Evolutionary conservation across 2,888 invertebrate species (phyloP).

Genomic region (Catotricha subobsoleta): DNA sequence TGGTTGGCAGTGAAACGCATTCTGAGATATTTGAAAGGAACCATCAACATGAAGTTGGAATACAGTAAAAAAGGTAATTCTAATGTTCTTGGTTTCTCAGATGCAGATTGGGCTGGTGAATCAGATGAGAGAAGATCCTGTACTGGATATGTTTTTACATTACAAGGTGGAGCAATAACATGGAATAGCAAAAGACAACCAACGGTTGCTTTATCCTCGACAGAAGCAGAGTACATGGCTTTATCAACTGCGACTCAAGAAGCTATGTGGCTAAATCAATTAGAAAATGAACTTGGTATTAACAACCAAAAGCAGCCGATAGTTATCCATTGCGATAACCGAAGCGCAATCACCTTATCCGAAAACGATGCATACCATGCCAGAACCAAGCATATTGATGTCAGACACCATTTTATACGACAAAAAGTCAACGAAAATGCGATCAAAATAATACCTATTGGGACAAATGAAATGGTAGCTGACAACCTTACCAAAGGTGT

Average conservation of each 20-base stretch:
- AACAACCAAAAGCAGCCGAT: not conserved
- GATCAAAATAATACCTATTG: not conserved
- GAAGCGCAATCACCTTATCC: not conserved
- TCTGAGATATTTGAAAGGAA: slow-evolving; percentile 7
- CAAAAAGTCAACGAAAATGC: not conserved
- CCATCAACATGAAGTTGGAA: not conserved
- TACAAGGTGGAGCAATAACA: slow-evolving; percentile 1
- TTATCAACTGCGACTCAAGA: slow-evolving; percentile 5
- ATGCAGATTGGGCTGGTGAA: slow-evolving; percentile 6
- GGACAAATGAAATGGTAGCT: not conserved
- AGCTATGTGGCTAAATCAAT: slow-evolving; percentile 1
- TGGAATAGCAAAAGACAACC: slow-evolving; percentile 8
- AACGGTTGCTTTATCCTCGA: slow-evolving; percentile 5
- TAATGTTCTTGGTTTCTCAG: not conserved
- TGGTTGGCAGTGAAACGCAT: slow-evolving; percentile 2
- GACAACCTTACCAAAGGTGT: not conserved
- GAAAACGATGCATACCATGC: not conserved
- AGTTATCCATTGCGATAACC: not conserved
- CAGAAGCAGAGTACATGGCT: slow-evolving; percentile 8
- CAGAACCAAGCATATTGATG: slow-evolving; percentile 2
- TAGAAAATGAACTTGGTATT: not conserved
- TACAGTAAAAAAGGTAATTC: not conserved
- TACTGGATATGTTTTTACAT: slow-evolving; percentile 8
- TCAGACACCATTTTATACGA: slow-evolving; percentile 2
- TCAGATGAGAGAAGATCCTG: slow-evolving; percentile 7